A percentile compares a stretch with the other conserved stretches of the same genome.
Evolutionary conservation across 2,113 vertebrate genomes (phyloP).

Genomic region (Triplophysa dalaica): DNA sequence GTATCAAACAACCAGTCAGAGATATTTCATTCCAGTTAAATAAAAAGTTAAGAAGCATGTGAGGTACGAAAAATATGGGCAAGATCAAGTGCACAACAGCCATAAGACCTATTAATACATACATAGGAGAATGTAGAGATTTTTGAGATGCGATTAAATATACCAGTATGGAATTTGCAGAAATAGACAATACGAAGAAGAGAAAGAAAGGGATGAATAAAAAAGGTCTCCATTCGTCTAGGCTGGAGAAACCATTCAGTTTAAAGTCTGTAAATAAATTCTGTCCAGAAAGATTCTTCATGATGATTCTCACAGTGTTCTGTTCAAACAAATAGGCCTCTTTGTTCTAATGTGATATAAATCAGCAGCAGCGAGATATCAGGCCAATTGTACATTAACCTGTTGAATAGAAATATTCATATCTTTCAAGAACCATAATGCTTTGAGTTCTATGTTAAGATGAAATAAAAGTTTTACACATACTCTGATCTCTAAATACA

Average conservation of each 20-base stretch:
- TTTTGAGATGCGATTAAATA: constrained; percentile 45
- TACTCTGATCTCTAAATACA: background rate
- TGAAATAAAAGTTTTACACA: background rate
- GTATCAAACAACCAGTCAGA: constrained; percentile 48
- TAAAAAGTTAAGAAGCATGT: constrained; percentile 46
- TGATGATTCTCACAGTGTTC: background rate
- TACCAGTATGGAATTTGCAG: constrained; percentile 40
- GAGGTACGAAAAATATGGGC: constrained; percentile 48
- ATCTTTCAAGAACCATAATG: background rate
- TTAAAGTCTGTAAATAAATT: constrained; percentile 49
- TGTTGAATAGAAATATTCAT: too few relatives aligned
- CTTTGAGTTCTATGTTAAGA: background rate
- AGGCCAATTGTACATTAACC: background rate
- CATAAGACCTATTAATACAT: constrained; percentile 59
- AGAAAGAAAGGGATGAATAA: constrained; percentile 42
- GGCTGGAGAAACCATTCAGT: too few relatives aligned
- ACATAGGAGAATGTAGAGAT: constrained; percentile 62
- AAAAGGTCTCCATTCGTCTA: too few relatives aligned
- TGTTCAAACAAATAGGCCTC: too few relatives aligned
- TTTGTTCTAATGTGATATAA: background rate
- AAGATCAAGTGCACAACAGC: constrained; percentile 38
- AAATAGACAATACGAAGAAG: constrained; percentile 42
- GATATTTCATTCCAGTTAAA: constrained; percentile 49
- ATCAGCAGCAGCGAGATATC: too few relatives aligned
- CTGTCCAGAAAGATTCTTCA: constrained; percentile 10